Conservation (phyloP, 2,113 vertebrate genomes). For the Mirza zaza region DNA sequence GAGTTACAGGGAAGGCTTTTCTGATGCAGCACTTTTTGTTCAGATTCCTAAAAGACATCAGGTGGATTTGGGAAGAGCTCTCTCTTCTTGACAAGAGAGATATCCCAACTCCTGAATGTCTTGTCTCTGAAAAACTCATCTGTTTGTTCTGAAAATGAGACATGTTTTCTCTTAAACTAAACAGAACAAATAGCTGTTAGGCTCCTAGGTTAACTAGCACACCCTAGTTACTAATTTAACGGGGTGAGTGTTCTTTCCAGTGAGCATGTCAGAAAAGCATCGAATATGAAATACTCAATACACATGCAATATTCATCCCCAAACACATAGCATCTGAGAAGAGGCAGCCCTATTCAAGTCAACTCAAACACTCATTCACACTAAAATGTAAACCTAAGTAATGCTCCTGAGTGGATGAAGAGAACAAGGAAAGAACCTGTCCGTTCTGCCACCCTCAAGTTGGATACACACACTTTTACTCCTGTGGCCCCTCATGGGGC, state of each 20-base stretch:
- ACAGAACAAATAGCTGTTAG: background rate
- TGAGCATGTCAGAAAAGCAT: rapidly evolving
- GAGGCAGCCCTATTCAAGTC: background rate
- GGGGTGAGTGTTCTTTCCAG: background rate
- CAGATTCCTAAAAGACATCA: background rate
- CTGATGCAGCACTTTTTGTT: too few relatives aligned
- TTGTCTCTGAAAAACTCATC: background rate
- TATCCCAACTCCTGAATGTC: too few relatives aligned
- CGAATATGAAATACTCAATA: background rate
- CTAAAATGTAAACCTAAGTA: background rate
- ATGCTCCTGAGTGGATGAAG: background rate
- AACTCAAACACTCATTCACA: background rate
- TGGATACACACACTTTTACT: background rate
- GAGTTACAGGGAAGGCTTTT: background rate
- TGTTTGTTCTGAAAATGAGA: background rate
- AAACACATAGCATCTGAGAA: background rate
- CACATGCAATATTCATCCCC: background rate
- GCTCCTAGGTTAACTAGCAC: background rate
- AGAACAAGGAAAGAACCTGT: background rate
- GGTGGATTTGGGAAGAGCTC: background rate
- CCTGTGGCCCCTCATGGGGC: rapidly evolving
- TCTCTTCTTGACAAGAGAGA: background rate
- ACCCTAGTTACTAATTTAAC: background rate
- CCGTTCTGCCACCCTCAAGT: rapidly evolving
- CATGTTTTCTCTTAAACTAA: background rate